Evolutionary conservation across 2,113 vertebrate genomes (phyloP).

Genomic region (Colossoma macropomum): DNA sequence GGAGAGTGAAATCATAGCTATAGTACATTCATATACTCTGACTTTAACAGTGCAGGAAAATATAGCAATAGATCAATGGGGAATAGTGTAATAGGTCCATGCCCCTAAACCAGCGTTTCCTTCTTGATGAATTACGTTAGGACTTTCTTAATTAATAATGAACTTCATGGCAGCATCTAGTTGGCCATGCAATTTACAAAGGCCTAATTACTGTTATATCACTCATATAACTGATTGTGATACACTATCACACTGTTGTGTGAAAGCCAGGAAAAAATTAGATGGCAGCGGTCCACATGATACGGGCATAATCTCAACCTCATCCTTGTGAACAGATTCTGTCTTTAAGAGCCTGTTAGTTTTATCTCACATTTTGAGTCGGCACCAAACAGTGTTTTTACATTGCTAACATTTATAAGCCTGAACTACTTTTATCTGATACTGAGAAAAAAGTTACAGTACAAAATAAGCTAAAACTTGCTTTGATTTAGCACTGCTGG

Average conservation of each 20-base stretch:
- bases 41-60: conserved; percentile 47
- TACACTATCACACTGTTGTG: neutral
- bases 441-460: no score
- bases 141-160: conserved; percentile 33
- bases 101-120: conserved; percentile 27
- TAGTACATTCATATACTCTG: conserved; percentile 45
- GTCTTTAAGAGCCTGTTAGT: no score
- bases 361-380: no score
- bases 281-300: no score
- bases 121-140: conserved; percentile 49
- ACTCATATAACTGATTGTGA: conserved; percentile 11
- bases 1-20: conserved; percentile 41
- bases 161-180: conserved; percentile 44
- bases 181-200: conserved; percentile 41
- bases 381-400: no score
- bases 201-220: conserved; percentile 47
- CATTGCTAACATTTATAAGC: no score
- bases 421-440: no score
- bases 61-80: conserved; percentile 54
- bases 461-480: no score
- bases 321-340: no score
- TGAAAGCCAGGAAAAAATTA: neutral
- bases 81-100: conserved; percentile 46
- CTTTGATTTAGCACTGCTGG: no score
- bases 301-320: no score